These are phyloP conservation scores for Apamea epomidion DNA, from an alignment of 2,888 invertebrate genomes.

Conservation along the genomic window DNA sequence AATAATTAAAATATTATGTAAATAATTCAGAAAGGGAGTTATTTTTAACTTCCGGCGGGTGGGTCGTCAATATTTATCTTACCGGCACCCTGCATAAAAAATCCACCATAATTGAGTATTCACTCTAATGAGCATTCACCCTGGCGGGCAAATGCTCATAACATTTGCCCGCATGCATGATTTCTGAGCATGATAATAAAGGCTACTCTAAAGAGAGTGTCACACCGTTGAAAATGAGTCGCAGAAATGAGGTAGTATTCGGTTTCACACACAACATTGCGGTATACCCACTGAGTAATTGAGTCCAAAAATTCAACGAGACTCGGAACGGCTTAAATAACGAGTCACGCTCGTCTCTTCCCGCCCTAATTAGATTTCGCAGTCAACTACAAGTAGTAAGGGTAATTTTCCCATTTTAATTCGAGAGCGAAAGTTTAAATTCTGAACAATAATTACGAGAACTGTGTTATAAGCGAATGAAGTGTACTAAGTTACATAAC, in stretches of 20 bases:
- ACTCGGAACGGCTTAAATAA: constrained; percentile 5
- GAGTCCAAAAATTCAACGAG: neutral
- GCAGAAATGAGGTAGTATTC: neutral
- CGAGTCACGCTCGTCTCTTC: neutral
- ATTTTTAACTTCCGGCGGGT: neutral
- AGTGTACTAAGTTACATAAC: constrained; percentile 27
- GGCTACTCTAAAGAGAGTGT: neutral
- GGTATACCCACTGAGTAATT: constrained; percentile 2
- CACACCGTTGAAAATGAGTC: neutral
- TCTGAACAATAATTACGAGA: constrained; percentile 41
- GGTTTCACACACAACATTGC: constrained; percentile 11
- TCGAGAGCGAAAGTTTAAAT: constrained; percentile 8
- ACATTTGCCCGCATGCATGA: neutral
- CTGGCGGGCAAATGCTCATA: neutral
- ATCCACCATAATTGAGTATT: neutral
- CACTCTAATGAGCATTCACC: neutral
- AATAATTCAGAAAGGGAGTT: neutral
- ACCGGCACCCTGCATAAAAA: neutral
- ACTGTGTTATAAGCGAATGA: constrained; percentile 39
- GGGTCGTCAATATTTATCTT: neutral
- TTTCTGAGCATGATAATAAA: neutral
- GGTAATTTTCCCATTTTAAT: constrained; percentile 49
- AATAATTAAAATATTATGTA: neutral
- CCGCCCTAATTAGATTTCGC: constrained; percentile 40
- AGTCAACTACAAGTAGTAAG: constrained; percentile 8